Evolutionary conservation across 2,888 invertebrate species (phyloP), one percentile per base, ranked within the genome.

Genomic region (Teinopalpus imperialis): DNA sequence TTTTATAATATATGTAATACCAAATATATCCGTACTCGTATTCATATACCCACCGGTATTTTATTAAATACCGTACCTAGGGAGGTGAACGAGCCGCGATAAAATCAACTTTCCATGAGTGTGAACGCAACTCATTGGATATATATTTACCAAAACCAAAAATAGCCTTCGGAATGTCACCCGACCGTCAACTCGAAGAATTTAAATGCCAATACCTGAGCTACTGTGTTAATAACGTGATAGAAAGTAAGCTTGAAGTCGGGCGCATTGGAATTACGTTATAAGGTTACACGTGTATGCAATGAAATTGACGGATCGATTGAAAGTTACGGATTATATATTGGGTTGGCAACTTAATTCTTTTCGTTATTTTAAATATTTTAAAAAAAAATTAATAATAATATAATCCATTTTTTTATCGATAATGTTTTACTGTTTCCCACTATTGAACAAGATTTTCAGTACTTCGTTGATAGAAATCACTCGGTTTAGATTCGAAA

Each of bases 71-170:
- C 16, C 14, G 9, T 9, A 27, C 10, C 8, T 29, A 8, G 29
- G 39, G 39, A 29, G 29, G 39, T 39, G 14, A 31, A 23, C 31
- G 13, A 39, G 29, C 8, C 29, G 20, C 31, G 7, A 14, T 23
- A 31, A n/a, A 31, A 5, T 35, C 35, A 35, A 35, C 43, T 43
- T 43, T 43, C 43, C 21, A 14, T 29, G 43, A 14, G 6, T 16
- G n/a, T 14, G 9, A 14, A 26, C 8, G 18, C 3, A 21, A 8
- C n/a, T 13, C 13, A 27, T 29, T 29, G 20, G 14, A 27, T 20
- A 20, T 18, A n/a, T n/a, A 20, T 8, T 18, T 34, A 12, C 20
- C n/a, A 20, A 30, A 23, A 35, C 26, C 21, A 6, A 10, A 21
- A 24, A 24, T 24, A 24, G 36, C 14, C 36, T 1, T 2, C 12